Conservation (phyloP, 2,888 invertebrate species). For the Lottia scabra region DNA sequence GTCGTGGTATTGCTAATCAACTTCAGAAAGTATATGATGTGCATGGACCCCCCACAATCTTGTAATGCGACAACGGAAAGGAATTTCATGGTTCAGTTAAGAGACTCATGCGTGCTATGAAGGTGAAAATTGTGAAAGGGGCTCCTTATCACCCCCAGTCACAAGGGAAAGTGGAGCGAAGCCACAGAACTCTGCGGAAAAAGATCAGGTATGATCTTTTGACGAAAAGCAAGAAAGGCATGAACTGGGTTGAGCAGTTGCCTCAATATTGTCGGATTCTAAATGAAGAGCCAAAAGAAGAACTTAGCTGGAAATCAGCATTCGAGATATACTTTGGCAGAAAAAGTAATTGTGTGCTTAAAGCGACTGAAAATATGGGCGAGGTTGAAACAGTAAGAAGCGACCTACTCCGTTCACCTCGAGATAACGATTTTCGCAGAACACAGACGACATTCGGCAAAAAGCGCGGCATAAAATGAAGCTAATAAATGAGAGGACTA, state of each 20-base stretch:
- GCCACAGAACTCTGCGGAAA: neutral
- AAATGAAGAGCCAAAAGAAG: neutral
- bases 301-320: neutral
- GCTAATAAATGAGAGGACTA: too few species aligned
- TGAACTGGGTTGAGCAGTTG: neutral
- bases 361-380: too few species aligned
- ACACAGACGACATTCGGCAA: too few species aligned
- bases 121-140: neutral
- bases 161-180: conserved; percentile 11
- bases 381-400: too few species aligned
- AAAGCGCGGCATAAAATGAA: too few species aligned
- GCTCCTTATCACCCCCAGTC: conserved; percentile 12
- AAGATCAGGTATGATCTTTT: neutral
- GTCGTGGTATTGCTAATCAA: too few species aligned
- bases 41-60: conserved; percentile 6
- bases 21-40: too few species aligned
- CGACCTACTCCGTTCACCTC: too few species aligned
- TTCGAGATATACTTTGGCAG: neutral
- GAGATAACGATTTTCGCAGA: too few species aligned
- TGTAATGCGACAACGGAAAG: conserved; percentile 12
- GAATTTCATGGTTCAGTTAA: conserved; percentile 8
- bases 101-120: neutral
- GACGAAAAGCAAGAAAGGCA: neutral
- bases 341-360: too few species aligned
- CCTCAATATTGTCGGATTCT: neutral